Evolutionary conservation across 2,888 invertebrate species (phyloP).

Genomic region (Nowickia ferox): DNA sequence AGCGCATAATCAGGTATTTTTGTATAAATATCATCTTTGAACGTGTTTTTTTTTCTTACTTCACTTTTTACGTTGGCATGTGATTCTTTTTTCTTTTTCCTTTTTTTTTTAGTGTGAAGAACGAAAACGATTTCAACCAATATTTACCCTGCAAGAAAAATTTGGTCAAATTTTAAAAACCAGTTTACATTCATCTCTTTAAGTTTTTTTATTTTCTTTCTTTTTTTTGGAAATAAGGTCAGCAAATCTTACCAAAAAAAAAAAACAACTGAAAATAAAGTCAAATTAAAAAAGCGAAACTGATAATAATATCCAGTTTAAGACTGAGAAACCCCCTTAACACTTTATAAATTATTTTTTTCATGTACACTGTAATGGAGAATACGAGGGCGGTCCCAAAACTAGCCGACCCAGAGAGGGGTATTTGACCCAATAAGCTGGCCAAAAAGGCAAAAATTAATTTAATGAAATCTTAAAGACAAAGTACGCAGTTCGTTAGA

Average conservation of each 20-base stretch:
- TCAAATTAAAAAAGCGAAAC: constrained; percentile 37
- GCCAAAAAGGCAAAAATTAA: no score
- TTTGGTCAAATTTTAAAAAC: constrained; percentile 47
- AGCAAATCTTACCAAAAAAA: constrained; percentile 46
- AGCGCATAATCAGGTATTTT: constrained; percentile 17
- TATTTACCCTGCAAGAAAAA: constrained; percentile 49
- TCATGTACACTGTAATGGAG: neutral
- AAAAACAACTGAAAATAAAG: constrained; percentile 24
- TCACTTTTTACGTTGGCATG: constrained; percentile 16
- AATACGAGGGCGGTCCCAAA: neutral
- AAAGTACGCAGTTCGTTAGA: no score
- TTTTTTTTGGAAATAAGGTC: constrained; percentile 58
- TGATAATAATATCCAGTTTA: constrained; percentile 60
- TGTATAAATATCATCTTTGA: constrained; percentile 33
- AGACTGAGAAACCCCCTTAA: constrained; percentile 37
- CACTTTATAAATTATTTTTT: neutral
- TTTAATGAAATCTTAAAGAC: no score
- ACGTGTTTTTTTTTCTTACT: constrained; percentile 14
- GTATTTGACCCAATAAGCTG: no score
- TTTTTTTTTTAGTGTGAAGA: constrained; percentile 5
- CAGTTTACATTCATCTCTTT: constrained; percentile 37
- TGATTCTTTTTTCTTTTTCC: constrained; percentile 15
- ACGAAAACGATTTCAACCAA: constrained; percentile 27
- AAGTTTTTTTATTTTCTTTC: constrained; percentile 3
- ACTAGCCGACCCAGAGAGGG: no score